Percentiles rank a stretch among this genome's conserved stretches.
phyloP scores from a whole-genome alignment of 2,888 invertebrate genomes.

The Ctenicera cuprea region DNA sequence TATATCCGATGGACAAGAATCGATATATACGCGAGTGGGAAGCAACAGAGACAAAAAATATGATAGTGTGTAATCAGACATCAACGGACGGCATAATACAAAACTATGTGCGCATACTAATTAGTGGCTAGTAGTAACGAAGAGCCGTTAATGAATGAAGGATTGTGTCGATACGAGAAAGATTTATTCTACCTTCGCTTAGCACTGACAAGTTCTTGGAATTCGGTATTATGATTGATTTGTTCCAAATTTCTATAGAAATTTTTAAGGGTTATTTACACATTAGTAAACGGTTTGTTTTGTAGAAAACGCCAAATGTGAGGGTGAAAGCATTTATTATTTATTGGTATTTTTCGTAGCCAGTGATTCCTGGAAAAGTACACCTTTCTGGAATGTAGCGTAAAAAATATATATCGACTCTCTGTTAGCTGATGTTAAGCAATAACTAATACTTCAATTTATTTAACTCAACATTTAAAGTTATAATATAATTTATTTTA shows the following conservation, averaged over 20 bases:
- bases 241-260: background rate
- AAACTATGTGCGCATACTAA: slow-evolving; percentile 69
- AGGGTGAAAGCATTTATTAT: too few species aligned
- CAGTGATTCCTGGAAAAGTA: background rate
- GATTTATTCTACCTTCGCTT: slow-evolving; percentile 33
- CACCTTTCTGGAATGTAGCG: too few species aligned
- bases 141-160: slow-evolving; percentile 56
- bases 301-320: background rate
- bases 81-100: slow-evolving; percentile 69
- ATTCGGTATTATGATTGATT: background rate
- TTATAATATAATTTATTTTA: too few species aligned
- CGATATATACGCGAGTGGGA: slow-evolving; percentile 57
- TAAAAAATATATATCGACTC: too few species aligned
- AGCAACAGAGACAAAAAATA: slow-evolving; percentile 70
- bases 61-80: slow-evolving; percentile 73
- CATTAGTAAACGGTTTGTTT: background rate
- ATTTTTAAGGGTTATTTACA: background rate
- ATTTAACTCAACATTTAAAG: too few species aligned
- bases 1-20: slow-evolving; percentile 71
- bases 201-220: slow-evolving; percentile 11
- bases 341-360: too few species aligned
- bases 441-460: too few species aligned
- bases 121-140: slow-evolving; percentile 56
- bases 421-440: too few species aligned
- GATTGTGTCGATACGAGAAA: slow-evolving; percentile 43